Evolutionary conservation across 2,797 vertebrate species (phyloP), one percentile per base, ranked within the genome.

Genomic region (Pseudochirops cupreus): DNA sequence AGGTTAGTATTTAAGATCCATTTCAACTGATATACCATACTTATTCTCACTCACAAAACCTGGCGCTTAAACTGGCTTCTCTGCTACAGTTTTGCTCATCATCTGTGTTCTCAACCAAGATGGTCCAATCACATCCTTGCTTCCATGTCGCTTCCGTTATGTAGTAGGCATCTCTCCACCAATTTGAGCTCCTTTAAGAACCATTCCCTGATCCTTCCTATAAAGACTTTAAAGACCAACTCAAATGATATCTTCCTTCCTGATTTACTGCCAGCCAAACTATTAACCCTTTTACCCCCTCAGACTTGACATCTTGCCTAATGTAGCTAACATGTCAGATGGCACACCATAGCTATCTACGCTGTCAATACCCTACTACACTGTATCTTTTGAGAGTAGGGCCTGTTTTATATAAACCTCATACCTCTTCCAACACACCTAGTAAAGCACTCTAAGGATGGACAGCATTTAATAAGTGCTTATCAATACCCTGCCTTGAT

Each of bases 51-150:
- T 12, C 87, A 91, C 5, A 92, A 13, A 93, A 90, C 67, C 9
- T 54, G 87, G 0, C 39, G 67, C n/a, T 93, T 46, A 92, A 67
- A 90, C 29, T 24, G n/a, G 50, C 39, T 96, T 93, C 33, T 92
- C 33, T 56, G 21, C n/a, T 13, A n/a, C 26, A 26, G 3, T 29
- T 50, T 58, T 93, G 59, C 12, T 54, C n/a, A 24, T 11, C 52
- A n/a, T n/a, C 62, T 67, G 18, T 10, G 5, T 67, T n/a, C 13
- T 16, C 62, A 67, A 18, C 33, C 62, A n/a, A n/a, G 62, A n/a
- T n/a, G 33, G 9, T 31, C 31, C 59, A 62, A 31, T 0, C 5
- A 6, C 33, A 67, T 5, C 24, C 62, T n/a, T 67, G 13, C 62
- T 67, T 67, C 14, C 33, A n/a, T n/a, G 4, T n/a, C 5, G 33